Base-by-base conservation (phyloP, 2,113 vertebrate species). In the Cephalopholis sonnerati region DNA sequence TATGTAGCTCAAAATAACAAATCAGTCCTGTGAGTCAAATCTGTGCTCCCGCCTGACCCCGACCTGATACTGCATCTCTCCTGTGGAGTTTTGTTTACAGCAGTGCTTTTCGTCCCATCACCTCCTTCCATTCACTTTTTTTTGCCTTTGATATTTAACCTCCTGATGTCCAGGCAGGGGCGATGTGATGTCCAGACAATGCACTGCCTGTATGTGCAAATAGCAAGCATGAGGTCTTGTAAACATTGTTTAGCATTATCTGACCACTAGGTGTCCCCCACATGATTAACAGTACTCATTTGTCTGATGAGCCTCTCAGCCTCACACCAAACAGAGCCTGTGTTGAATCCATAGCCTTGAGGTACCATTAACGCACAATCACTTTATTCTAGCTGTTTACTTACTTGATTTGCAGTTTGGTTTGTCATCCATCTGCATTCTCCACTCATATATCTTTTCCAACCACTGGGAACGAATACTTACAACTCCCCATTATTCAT, bases 211-310 rank as follows among this genome's bases (percentile, higher is more conserved):
- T 51, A 27, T 44, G 22, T 18, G 16, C 36, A 72, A n/a, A n/a
- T 48, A 7, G n/a, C 16, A 74, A 54, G 18, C 3, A 15, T 2
- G 1, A 18, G 16, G 22, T 48, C 13, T 27, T n/a, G 18, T 32
- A 16, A 78, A 25, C 22, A 39, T 1, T 51, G 66, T 41, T 71
- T 29, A 29, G 66, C 57, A 71, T 46, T 18, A 70, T 62, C 18
- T 44, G 32, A 46, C 77, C 48, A 70, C 58, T 32, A 64, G 32
- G 25, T 55, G 58, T 64, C 68, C 67, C 36, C 32, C 20, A n/a
- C 2, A 16, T 61, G 36, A 54, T 12, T 41, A 10, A 70, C 22
- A 29, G 44, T 53, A 62, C 41, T 53, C 13, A 51, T 75, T 11
- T 25, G 16, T 11, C n/a, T 20, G 16, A 13, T 64, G 22, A 53